A percentile compares a stretch with the other conserved stretches of the same genome.
These are phyloP conservation scores for Melanotaenia parkinsoni DNA, from an alignment of 2,797 vertebrate genomes.

Conservation along the genomic window DNA sequence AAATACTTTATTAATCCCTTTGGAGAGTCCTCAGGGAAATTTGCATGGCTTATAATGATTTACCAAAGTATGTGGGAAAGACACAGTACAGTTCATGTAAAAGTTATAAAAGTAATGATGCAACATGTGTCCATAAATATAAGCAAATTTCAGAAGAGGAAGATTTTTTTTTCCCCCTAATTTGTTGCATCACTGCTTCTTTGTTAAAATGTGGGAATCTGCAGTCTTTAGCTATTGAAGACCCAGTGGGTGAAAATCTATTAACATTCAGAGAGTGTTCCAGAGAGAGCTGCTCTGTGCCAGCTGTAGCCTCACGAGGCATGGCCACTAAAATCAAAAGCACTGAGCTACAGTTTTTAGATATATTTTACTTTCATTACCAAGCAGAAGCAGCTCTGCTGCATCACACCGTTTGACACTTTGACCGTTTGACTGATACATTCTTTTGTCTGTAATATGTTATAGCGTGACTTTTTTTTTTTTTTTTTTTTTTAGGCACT, in stretches of 20 bases:
- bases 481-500: constrained; percentile 25
- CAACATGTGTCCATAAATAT: background rate
- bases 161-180: constrained; percentile 30
- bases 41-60: background rate
- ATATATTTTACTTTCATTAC: constrained; percentile 49
- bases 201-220: constrained; percentile 70
- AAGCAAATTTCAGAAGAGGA: constrained; percentile 3
- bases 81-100: background rate
- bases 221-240: constrained; percentile 54
- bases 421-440: constrained; percentile 7
- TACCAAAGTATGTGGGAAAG: background rate
- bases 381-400: constrained; percentile 38
- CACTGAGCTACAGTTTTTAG: constrained; percentile 39
- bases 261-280: constrained; percentile 77
- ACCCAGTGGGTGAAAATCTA: constrained; percentile 66
- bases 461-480: background rate
- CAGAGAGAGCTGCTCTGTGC: constrained; percentile 65
- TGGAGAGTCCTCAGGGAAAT: background rate
- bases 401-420: constrained; percentile 1
- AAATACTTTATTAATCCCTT: too few species aligned
- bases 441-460: constrained; percentile 25
- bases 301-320: constrained; percentile 69
- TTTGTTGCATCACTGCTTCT: constrained; percentile 73
- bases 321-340: constrained; percentile 44
- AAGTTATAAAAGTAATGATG: background rate